Evolutionary conservation across 2,113 vertebrate genomes (phyloP), one percentile per base, ranked within the genome.

Genomic region (Callospermophilus lateralis): DNA sequence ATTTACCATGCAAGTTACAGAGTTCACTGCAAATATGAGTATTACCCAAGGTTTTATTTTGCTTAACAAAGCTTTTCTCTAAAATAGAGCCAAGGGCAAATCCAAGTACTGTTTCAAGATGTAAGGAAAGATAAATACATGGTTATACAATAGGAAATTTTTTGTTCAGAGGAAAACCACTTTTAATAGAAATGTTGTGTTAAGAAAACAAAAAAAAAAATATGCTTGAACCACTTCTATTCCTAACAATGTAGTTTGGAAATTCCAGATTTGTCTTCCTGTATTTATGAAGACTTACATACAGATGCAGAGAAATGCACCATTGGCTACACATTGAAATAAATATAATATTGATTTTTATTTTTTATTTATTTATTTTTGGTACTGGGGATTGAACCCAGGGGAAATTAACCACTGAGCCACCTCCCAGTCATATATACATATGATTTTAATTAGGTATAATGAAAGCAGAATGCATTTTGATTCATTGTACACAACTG

Each of bases 51-150:
- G 78, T 90, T 90, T 88, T 94, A 26, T 95, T 97, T 93, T 97
- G 4, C 65, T 93, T 97, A 90, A 91, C 89, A 97, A 94, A 96
- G 84, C 92, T 83, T 78, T 97, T 45, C 73, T 93, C 68, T 51
- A 78, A 93, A 63, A 89, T 37, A 78, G 97, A 97, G 74, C 45
- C 72, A 96, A 90, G 93, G 88, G 70, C 92, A 98, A 97, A 96
- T 95, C n/a, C 91, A 95, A 80, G 81, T 34, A 89, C 74, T 92
- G 84, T 91, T 98, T 97, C 86, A 45, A 34, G 77, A 51, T 61
- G 53, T 90, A 91, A 97, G 94, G 92, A 96, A 97, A 97, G 90
- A 89, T 45, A 98, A 97, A 73, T 72, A 84, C 96, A 78, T 92
- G 90, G 48, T 96, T 70, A 9, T 76, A 73, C 4, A 28, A 79